phyloP scores from a whole-genome alignment of 2,113 vertebrate species.

The Dermatemys mawii region DNA sequence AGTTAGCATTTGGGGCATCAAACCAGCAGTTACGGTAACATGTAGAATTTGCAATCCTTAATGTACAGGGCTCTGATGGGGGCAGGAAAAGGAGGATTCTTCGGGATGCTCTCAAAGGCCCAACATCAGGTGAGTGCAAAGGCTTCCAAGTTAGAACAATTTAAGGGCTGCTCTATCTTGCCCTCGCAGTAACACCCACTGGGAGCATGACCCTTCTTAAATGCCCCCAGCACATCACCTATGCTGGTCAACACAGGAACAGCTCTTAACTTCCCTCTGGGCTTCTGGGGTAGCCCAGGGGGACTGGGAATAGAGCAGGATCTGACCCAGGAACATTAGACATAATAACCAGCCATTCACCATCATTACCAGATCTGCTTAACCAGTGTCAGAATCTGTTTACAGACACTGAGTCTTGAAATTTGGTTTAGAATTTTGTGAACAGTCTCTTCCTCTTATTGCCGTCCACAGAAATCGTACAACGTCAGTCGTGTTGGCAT shows the following conservation, averaged over 20 bases:
- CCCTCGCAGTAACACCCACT: too few species aligned
- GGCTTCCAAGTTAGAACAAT: not conserved
- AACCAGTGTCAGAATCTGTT: not conserved
- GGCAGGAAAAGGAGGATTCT: not conserved
- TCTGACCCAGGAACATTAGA: not conserved
- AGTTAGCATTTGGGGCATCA: not conserved
- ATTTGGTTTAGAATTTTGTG: too few species aligned
- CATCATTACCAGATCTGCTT: not conserved
- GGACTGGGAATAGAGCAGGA: not conserved
- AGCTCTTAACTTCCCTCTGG: too few species aligned
- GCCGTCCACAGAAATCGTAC: too few species aligned
- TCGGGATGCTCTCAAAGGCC: not conserved
- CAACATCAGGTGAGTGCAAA: not conserved
- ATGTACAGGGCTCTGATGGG: not conserved
- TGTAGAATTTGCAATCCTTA: not conserved
- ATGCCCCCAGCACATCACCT: too few species aligned
- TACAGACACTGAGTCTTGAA: not conserved
- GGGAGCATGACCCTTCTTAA: too few species aligned
- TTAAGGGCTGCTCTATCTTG: not conserved
- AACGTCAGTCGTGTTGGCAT: too few species aligned
- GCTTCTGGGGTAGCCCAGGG: not conserved
- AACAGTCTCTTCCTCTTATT: not conserved
- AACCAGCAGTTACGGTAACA: not conserved
- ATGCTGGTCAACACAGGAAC: too few species aligned
- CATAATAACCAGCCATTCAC: not conserved